These are phyloP conservation scores for Pogonus chalceus DNA, from an alignment of 1,140 invertebrate genomes.

Conservation along the genomic window DNA sequence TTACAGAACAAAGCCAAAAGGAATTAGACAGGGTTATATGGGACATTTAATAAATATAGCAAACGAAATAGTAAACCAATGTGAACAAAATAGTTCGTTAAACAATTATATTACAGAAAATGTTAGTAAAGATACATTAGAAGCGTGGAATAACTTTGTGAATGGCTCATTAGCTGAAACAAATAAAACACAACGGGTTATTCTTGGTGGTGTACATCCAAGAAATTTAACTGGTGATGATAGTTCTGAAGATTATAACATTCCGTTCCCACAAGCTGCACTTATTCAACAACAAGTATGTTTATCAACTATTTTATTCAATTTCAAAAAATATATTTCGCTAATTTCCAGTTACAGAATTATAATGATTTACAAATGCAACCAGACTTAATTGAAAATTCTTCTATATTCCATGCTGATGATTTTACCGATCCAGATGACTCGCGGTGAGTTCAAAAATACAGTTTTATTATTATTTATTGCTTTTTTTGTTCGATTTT, in stretches of 20 bases:
- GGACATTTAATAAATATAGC: conserved; percentile 41
- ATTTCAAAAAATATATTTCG: conserved; percentile 9
- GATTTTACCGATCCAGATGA: conserved; percentile 56
- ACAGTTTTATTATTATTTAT: too few relatives aligned
- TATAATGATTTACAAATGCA: conserved; percentile 38
- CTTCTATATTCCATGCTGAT: conserved; percentile 47
- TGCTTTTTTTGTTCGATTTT: conserved; percentile 28
- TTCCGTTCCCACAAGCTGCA: conserved; percentile 19
- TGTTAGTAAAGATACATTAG: conserved; percentile 41
- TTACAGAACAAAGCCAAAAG: conserved; percentile 25
- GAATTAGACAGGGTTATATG: conserved; percentile 39
- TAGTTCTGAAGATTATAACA: conserved; percentile 22
- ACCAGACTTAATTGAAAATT: conserved; percentile 30
- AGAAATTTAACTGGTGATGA: conserved; percentile 23
- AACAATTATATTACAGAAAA: conserved; percentile 43
- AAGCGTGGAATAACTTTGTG: conserved; percentile 51
- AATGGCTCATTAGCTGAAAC: conserved; percentile 44
- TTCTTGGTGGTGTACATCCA: conserved; percentile 32
- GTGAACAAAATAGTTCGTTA: conserved; percentile 35
- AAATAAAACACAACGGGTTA: conserved; percentile 50
- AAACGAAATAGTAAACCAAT: conserved; percentile 47
- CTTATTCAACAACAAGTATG: conserved; percentile 23
- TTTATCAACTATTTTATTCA: background rate
- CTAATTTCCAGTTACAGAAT: background rate
- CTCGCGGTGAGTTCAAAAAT: too few relatives aligned